These are phyloP conservation scores for Enteromius radiatus DNA, from an alignment of 2,797 vertebrate species.

Conservation along the genomic window DNA sequence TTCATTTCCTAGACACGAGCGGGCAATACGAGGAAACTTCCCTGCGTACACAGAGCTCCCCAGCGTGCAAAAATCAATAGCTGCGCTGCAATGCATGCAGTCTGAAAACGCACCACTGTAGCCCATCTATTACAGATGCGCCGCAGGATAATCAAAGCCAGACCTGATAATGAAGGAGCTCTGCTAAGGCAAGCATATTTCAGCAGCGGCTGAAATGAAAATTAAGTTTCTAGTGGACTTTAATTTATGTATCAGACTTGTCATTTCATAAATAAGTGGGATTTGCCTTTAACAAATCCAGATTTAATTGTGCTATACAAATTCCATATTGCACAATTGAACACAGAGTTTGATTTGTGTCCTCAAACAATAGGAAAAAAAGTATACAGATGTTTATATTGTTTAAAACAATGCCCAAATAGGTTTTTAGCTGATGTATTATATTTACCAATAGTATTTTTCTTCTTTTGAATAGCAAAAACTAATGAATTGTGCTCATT, in stretches of 20 bases:
- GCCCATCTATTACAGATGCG: conserved; percentile 35
- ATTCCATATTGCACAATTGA: background rate
- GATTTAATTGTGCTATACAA: background rate
- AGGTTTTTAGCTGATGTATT: background rate
- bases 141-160: conserved; percentile 41
- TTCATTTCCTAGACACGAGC: conserved; percentile 42
- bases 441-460: background rate
- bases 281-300: background rate
- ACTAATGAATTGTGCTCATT: background rate
- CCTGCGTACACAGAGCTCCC: conserved; percentile 29
- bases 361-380: background rate
- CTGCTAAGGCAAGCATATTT: conserved; percentile 31
- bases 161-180: conserved; percentile 33
- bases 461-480: background rate
- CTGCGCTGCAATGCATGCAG: conserved; percentile 25
- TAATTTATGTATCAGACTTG: conserved; percentile 15
- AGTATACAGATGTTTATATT: background rate
- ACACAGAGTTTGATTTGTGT: background rate
- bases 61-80: conserved; percentile 40
- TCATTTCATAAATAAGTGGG: conserved; percentile 1
- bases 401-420: background rate
- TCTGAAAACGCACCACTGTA: conserved; percentile 13
- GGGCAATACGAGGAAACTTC: conserved; percentile 32
- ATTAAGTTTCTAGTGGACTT: background rate
- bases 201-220: conserved; percentile 11